Evolutionary conservation across 2,888 invertebrate species (phyloP).

Genomic region (Catocala nupta): DNA sequence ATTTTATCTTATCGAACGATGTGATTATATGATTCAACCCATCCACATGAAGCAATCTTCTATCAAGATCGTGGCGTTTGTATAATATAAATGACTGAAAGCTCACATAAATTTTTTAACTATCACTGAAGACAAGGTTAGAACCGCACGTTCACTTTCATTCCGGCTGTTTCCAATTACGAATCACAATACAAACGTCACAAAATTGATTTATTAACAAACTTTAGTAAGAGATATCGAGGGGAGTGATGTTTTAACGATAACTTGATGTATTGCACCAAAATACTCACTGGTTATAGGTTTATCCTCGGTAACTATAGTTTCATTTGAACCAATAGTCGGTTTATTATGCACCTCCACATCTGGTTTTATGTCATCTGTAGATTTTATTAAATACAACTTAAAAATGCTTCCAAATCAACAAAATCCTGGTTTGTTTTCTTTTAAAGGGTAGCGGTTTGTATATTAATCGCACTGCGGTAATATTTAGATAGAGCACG

Average conservation of each 20-base stretch:
- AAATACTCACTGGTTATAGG: conserved; percentile 83
- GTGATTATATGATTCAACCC: conserved; percentile 70
- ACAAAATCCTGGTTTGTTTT: conserved; percentile 50
- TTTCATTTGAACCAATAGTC: conserved; percentile 76
- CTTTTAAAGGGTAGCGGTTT: conserved; percentile 43
- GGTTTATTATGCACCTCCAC: conserved; percentile 80
- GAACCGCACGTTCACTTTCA: conserved; percentile 65
- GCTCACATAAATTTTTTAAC: conserved; percentile 27
- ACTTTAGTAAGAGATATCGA: conserved; percentile 59
- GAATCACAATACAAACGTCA: conserved; percentile 62
- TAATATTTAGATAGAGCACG: conserved; percentile 42
- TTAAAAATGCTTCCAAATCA: conserved; percentile 60
- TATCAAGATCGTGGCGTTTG: conserved; percentile 64
- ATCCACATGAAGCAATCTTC: conserved; percentile 65
- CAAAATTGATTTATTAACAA: conserved; percentile 62
- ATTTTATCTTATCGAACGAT: conserved; percentile 73
- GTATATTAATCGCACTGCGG: conserved; percentile 46
- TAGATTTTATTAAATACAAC: conserved; percentile 81
- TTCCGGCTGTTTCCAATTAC: conserved; percentile 51
- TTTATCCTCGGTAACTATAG: conserved; percentile 77
- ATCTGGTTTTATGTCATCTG: conserved; percentile 82
- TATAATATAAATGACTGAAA: conserved; percentile 36
- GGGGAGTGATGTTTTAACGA: conserved; percentile 62
- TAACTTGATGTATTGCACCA: conserved; percentile 63
- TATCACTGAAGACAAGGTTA: conserved; percentile 45